Evolutionary conservation across 1,140 invertebrate species (phyloP).

Genomic region (Leptinotarsa lineolata): DNA sequence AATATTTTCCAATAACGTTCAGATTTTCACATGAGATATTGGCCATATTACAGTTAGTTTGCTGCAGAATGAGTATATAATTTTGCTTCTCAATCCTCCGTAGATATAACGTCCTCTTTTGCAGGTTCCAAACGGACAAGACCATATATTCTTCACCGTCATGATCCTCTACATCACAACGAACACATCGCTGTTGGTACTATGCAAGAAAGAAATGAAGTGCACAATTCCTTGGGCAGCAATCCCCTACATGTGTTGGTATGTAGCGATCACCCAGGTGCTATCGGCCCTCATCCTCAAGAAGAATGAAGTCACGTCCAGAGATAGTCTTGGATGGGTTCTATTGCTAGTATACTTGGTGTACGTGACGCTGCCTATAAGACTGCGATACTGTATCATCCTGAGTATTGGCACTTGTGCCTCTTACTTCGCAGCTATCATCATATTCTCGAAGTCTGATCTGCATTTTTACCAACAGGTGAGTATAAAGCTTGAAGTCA

Average conservation of each 20-base stretch:
- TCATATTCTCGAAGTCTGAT: conserved; percentile 58
- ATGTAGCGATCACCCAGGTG: conserved; percentile 65
- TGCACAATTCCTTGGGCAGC: conserved; percentile 59
- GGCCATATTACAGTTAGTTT: background rate
- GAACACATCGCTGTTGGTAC: conserved; percentile 60
- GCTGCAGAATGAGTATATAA: background rate
- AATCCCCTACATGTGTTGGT: conserved; percentile 67
- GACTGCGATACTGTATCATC: conserved; percentile 66
- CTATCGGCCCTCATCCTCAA: conserved; percentile 63
- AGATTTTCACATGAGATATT: too few relatives aligned
- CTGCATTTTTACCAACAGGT: conserved; percentile 62
- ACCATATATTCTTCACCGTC: conserved; percentile 57
- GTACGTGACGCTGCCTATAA: conserved; percentile 80
- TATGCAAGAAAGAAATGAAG: conserved; percentile 57
- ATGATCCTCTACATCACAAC: conserved; percentile 61
- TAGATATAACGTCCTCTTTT: background rate
- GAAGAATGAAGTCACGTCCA: conserved; percentile 59
- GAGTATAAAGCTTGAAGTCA: conserved; percentile 35
- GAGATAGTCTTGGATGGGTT: conserved; percentile 75
- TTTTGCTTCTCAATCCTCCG: background rate
- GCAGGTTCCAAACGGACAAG: conserved; percentile 62
- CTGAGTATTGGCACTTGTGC: conserved; percentile 64
- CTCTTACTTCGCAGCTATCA: conserved; percentile 64
- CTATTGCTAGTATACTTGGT: conserved; percentile 82
- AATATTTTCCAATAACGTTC: too few relatives aligned